These are phyloP conservation scores for Drosophila algonquin DNA, from an alignment of 2,888 invertebrate genomes.

Conservation along the genomic window DNA sequence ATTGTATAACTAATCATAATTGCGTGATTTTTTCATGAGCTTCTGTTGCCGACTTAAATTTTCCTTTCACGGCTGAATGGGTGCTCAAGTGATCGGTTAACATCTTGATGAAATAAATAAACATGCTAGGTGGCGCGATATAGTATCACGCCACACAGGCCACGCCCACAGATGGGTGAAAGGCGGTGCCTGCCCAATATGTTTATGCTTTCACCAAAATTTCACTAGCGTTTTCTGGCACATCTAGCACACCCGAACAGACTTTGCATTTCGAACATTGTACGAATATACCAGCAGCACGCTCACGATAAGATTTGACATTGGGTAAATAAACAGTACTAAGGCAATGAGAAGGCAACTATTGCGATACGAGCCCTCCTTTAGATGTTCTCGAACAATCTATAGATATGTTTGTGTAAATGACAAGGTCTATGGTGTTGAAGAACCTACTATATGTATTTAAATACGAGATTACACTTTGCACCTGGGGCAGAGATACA, in stretches of 20 bases:
- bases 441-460: background rate
- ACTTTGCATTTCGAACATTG: slow-evolving; percentile 18
- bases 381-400: slow-evolving; percentile 56
- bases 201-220: slow-evolving; percentile 52
- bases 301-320: slow-evolving; percentile 61
- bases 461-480: slow-evolving; percentile 55
- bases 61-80: slow-evolving; percentile 2
- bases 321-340: slow-evolving; percentile 34
- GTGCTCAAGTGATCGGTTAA: slow-evolving; percentile 4
- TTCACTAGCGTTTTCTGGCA: slow-evolving; percentile 15
- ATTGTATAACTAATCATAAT: slow-evolving; percentile 28
- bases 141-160: slow-evolving; percentile 55
- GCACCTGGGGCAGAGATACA: slow-evolving; percentile 26
- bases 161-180: slow-evolving; percentile 31
- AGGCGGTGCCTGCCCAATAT: slow-evolving; percentile 21
- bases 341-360: slow-evolving; percentile 32
- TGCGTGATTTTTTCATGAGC: slow-evolving; percentile 21
- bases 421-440: slow-evolving; percentile 26
- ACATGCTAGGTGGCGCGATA: slow-evolving; percentile 32
- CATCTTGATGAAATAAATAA: slow-evolving; percentile 8
- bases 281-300: slow-evolving; percentile 18
- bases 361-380: slow-evolving; percentile 38
- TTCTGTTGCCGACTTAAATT: slow-evolving; percentile 1
- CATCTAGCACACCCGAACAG: slow-evolving; percentile 3
- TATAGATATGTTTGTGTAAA: slow-evolving; percentile 31